These are phyloP conservation scores for Diarsia brunnea DNA, from an alignment of 2,888 invertebrate genomes.

Conservation along the genomic window DNA sequence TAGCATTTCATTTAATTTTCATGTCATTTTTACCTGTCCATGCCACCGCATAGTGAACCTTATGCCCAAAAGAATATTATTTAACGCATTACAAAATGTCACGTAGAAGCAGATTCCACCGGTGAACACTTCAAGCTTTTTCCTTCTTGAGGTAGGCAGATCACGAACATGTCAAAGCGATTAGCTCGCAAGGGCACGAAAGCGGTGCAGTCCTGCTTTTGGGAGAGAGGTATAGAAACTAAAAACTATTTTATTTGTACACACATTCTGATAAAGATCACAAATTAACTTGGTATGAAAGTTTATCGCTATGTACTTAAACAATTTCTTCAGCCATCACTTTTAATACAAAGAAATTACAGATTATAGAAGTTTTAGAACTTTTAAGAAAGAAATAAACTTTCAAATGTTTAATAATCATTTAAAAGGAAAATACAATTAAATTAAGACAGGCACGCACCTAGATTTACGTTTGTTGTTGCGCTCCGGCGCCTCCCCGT, in stretches of 20 bases:
- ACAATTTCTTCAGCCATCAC: neutral
- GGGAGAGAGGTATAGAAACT: slow-evolving; percentile 58
- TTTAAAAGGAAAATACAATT: slow-evolving; percentile 28
- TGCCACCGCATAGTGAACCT: slow-evolving; percentile 6
- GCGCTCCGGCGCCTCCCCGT: slow-evolving; percentile 75
- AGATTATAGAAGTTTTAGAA: neutral
- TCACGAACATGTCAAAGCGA: slow-evolving; percentile 61
- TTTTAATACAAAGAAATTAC: slow-evolving; percentile 1
- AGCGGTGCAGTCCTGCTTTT: slow-evolving; percentile 75
- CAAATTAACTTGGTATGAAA: slow-evolving; percentile 33
- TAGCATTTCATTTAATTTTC: slow-evolving; percentile 4
- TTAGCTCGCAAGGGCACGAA: slow-evolving; percentile 66
- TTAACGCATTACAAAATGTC: slow-evolving; percentile 23
- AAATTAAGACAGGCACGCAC: slow-evolving; percentile 71
- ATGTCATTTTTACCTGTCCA: slow-evolving; percentile 1
- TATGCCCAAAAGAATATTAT: neutral
- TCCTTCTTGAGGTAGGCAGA: slow-evolving; percentile 54
- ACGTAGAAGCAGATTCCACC: slow-evolving; percentile 39
- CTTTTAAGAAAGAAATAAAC: slow-evolving; percentile 44
- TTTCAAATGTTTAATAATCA: slow-evolving; percentile 45
- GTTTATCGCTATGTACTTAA: slow-evolving; percentile 46
- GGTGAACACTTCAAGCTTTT: slow-evolving; percentile 44
- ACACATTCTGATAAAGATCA: slow-evolving; percentile 47
- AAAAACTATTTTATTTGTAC: slow-evolving; percentile 52
- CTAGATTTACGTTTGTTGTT: slow-evolving; percentile 85